Evolutionary conservation across 2,888 invertebrate genomes (phyloP).

Genomic region (Archips crataeganus): DNA sequence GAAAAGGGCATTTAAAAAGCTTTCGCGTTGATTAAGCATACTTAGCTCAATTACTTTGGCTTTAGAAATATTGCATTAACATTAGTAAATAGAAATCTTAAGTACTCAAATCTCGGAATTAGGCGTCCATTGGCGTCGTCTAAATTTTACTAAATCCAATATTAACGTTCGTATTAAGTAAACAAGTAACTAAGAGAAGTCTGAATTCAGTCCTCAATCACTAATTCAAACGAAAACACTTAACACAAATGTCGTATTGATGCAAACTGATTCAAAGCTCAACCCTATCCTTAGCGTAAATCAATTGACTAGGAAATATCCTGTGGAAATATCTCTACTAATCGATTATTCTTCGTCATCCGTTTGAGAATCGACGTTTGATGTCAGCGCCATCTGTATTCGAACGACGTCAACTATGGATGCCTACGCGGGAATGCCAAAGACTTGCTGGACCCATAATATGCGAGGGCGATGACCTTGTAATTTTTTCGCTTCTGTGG

Average conservation of each 20-base stretch:
- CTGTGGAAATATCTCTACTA: slow-evolving; percentile 10
- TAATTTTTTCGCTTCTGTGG: slow-evolving; percentile 4
- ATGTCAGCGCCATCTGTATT: slow-evolving; percentile 61
- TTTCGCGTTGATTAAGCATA: too few species aligned
- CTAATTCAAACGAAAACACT: neutral
- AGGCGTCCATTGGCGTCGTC: neutral
- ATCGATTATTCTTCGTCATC: slow-evolving; percentile 49
- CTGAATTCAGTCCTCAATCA: too few species aligned
- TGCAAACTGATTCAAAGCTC: neutral
- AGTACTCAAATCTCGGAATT: neutral
- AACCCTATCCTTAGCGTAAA: slow-evolving; percentile 3
- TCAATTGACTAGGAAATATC: slow-evolving; percentile 17
- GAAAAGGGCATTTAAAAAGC: too few species aligned
- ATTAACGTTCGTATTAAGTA: neutral
- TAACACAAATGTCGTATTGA: neutral
- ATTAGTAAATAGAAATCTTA: neutral
- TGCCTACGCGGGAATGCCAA: slow-evolving; percentile 47
- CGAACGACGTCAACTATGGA: slow-evolving; percentile 53
- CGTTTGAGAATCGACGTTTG: slow-evolving; percentile 20
- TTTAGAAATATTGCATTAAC: neutral
- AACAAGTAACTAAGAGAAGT: too few species aligned
- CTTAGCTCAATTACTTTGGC: too few species aligned
- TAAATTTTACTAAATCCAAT: neutral
- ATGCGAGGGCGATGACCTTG: slow-evolving; percentile 12
- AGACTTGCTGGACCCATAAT: slow-evolving; percentile 18